Conservation (phyloP, 2,797 vertebrate species). For the Chelidonichthys spinosus region DNA sequence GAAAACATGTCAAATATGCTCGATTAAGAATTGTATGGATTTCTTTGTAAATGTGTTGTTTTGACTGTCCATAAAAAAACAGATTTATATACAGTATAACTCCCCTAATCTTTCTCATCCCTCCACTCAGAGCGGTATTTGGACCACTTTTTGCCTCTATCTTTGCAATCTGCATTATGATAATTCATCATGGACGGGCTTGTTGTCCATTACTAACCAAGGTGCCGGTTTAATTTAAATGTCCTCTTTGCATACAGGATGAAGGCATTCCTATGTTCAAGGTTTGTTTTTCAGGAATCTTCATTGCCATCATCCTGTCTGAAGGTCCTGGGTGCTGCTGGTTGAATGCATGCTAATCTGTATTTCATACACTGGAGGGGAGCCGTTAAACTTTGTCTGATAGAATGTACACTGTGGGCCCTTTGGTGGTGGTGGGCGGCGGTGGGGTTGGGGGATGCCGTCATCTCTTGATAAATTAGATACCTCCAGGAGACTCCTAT, state of each 20-base stretch:
- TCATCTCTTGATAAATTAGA: constrained; percentile 85
- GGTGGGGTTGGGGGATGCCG: constrained; percentile 53
- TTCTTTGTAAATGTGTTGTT: neutral
- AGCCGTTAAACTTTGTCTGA: constrained; percentile 79
- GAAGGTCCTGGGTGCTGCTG: constrained; percentile 59
- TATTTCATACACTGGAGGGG: constrained; percentile 73
- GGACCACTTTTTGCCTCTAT: constrained; percentile 60
- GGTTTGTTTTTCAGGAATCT: constrained; percentile 56
- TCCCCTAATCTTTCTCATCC: constrained; percentile 9
- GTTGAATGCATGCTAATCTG: constrained; percentile 77
- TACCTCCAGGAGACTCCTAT: constrained; percentile 80
- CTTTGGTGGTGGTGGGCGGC: constrained; percentile 38
- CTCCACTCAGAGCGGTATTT: constrained; percentile 13
- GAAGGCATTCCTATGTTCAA: constrained; percentile 62
- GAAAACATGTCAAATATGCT: too few relatives aligned
- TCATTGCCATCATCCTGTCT: constrained; percentile 54
- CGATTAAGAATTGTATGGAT: constrained; percentile 4
- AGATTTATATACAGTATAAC: constrained; percentile 1
- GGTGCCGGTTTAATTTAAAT: constrained; percentile 65
- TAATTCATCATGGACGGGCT: constrained; percentile 73
- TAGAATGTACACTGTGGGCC: constrained; percentile 76
- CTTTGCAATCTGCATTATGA: constrained; percentile 63
- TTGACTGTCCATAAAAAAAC: constrained; percentile 8
- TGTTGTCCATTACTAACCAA: constrained; percentile 65
- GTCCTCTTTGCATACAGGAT: constrained; percentile 64